These are phyloP conservation scores for Pycnonotus jocosus DNA, from an alignment of 2,113 vertebrate species.

Conservation along the genomic window DNA sequence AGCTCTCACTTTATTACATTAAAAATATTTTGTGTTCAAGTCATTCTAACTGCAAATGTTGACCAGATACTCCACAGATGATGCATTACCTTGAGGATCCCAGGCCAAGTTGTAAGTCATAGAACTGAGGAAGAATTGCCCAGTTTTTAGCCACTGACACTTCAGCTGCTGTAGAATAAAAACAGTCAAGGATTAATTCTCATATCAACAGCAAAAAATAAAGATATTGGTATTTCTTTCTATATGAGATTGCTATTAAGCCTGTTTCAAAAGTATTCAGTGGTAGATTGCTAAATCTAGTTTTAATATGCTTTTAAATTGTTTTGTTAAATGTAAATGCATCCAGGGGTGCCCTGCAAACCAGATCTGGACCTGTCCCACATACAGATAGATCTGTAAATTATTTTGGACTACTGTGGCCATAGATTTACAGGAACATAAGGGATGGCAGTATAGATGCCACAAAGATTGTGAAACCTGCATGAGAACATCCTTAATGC, in stretches of 20 bases:
- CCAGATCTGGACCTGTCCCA: not conserved
- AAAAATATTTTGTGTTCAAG: not conserved
- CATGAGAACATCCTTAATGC: not conserved
- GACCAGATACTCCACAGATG: slow-evolving; percentile 2
- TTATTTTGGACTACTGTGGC: not conserved
- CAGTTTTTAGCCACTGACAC: slow-evolving; percentile 98
- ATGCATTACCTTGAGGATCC: slow-evolving; percentile 94
- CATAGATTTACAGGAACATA: not conserved
- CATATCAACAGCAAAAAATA: not conserved
- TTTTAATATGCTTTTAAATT: not conserved
- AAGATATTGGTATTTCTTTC: not conserved
- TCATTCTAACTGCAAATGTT: not conserved
- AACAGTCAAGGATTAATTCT: slow-evolving; percentile 7
- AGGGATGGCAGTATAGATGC: not conserved
- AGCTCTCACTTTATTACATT: not conserved
- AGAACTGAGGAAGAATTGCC: slow-evolving; percentile 95
- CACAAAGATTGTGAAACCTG: not conserved
- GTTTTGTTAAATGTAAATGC: not conserved
- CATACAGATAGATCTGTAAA: not conserved
- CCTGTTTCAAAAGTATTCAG: not conserved
- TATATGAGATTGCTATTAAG: not conserved
- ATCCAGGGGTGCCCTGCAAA: not conserved
- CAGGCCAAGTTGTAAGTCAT: slow-evolving; percentile 97
- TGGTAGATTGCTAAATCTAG: not conserved
- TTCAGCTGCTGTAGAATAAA: slow-evolving; percentile 82